Conservation (phyloP, 2,888 invertebrate genomes). For the Luffia ferchaultella region DNA sequence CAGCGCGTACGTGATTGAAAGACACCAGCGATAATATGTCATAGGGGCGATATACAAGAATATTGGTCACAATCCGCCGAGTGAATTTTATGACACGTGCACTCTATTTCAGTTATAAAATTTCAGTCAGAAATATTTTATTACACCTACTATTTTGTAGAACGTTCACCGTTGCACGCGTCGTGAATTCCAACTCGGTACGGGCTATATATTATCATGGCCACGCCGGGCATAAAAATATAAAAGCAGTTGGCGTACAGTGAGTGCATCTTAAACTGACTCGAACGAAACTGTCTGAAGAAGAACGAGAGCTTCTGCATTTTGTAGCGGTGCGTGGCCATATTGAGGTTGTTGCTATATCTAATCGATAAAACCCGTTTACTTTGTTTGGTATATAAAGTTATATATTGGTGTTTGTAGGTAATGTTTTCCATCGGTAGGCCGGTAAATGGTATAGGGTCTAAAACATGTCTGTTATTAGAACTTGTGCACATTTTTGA, state of each 20-base stretch:
- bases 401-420: too few relatives aligned
- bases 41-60: background rate
- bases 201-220: constrained; percentile 2
- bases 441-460: too few relatives aligned
- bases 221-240: background rate
- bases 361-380: background rate
- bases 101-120: constrained; percentile 46
- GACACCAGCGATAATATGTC: background rate
- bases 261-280: background rate
- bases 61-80: background rate
- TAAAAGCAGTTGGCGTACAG: background rate
- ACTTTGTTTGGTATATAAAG: too few relatives aligned
- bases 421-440: too few relatives aligned
- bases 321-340: background rate
- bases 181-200: background rate
- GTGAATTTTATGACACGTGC: constrained; percentile 34
- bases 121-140: constrained; percentile 48
- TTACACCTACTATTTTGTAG: constrained; percentile 33
- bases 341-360: background rate
- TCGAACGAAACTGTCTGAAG: background rate
- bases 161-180: constrained; percentile 9
- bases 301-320: background rate
- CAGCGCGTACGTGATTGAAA: background rate
- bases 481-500: too few relatives aligned
- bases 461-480: too few relatives aligned